Base-by-base conservation (phyloP, 1,140 invertebrate species). In the Radopholus similis region DNA sequence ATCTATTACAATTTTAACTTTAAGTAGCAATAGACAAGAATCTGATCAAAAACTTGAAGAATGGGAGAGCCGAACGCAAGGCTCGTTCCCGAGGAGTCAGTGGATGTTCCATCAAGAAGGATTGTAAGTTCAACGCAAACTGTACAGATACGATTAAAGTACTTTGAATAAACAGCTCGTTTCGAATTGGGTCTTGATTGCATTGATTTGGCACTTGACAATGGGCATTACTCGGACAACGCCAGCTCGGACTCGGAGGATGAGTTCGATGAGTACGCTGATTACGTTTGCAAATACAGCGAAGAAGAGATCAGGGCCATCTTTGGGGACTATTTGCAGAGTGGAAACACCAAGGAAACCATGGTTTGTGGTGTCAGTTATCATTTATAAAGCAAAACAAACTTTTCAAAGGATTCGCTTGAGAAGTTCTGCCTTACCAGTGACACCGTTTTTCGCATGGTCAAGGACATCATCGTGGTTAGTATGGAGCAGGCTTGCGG, bases 131-230 rank as follows among this genome's bases (percentile, higher is more conserved):
- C 28, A n/a, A 35, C 6, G 13, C n/a, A 56, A 26, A 56, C 18
- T 11, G n/a, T 6, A 44, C 54, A 4, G 4, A 62, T 66, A 28
- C 1, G 1, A 2, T 74, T 73, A 38, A 23, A 21, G 23, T 60
- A 55, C 18, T 75, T 70, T 32, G 28, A 28, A 28, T 70, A 42
- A 73, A 71, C 51, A 18, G 56, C 58, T 21, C 70, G 75, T 26
- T 77, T 74, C 37, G 75, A 77, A 18, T 75, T 77, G 38, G 75
- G 75, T 9, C 44, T 75, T 23, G 73, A 75, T 40, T 73, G 68
- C 49, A 71, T 72, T 35, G 71, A 75, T 49, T 55, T 77, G 38
- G 70, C 63, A 18, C 67, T 73, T 47, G 62, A 72, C 11, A 55
- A 75, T 35, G 73, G 74, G 35, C 30, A 57, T 4, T 35, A 35